Base-by-base conservation (phyloP, 2,113 vertebrate species). In the Macroglossus sobrinus region DNA sequence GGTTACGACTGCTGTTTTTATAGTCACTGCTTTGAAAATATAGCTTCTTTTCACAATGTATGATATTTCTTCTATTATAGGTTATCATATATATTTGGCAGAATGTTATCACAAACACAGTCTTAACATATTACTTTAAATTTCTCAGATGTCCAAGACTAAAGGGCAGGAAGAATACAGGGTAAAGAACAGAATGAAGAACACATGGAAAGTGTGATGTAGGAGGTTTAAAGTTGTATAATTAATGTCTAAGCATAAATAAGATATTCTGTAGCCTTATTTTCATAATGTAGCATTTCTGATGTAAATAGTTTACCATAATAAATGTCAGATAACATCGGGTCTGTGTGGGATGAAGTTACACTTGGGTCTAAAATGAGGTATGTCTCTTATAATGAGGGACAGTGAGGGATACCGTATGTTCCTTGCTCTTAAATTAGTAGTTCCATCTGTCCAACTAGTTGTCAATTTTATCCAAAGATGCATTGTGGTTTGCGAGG, bases 241-340 rank as follows among this genome's bases (percentile, higher is more conserved):
- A 95, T 97, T 97, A 95, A 95, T 90, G 96, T 92, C 63, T 68
- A 68, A 14, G 97, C 94, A 97, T 89, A 97, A 96, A 94, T 74
- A 15, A 92, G 59, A 91, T 96, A 97, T 96, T 97, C 95, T 64
- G 13, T 50, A 92, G 40, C 85, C 63, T 87, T 98, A 97, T 98
- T 98, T 98, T 98, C 95, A 98, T 97, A 97, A 96, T 95, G 97
- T 97, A 93, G 92, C 80, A 97, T 98, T 96, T 96, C 80, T 97
- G 80, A 97, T 98, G 97, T 98, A 98, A 98, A 98, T 98, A 98
- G 98, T 98, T 98, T 98, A 98, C 89, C 93, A 89, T 97, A 98
- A 97, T 98, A 97, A 95, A 97, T 97, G 97, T 98, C 96, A 97
- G 97, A 98, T 97, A 97, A 98, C 98, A 98, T 98, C 95, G 59